phyloP scores from a whole-genome alignment of 2,888 invertebrate genomes.

The Brenthis hecate region DNA sequence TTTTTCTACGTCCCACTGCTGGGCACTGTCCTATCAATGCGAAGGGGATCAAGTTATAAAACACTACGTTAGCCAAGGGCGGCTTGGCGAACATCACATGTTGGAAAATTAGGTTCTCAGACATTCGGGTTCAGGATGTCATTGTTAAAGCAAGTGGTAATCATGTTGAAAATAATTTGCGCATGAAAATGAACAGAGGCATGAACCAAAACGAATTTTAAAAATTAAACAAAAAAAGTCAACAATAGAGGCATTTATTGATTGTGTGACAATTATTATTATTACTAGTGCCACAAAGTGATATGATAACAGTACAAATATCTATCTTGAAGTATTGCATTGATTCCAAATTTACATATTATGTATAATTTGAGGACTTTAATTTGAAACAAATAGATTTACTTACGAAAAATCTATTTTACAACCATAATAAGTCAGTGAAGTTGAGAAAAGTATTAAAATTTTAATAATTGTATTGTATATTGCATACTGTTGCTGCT shows the following conservation, averaged over 20 bases:
- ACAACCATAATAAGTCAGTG: slow-evolving; percentile 1
- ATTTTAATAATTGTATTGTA: background rate
- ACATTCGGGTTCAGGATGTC: too few relatives aligned
- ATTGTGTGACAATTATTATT: slow-evolving; percentile 60
- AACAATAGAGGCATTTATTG: slow-evolving; percentile 56
- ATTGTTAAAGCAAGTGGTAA: too few relatives aligned
- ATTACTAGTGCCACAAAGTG: slow-evolving; percentile 64
- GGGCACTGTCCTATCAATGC: too few relatives aligned
- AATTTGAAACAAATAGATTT: slow-evolving; percentile 6
- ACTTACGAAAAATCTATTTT: slow-evolving; percentile 11
- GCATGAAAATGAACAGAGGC: too few relatives aligned
- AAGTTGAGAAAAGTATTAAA: slow-evolving; percentile 8
- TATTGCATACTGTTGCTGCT: background rate
- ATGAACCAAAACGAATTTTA: background rate
- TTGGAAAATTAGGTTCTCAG: too few relatives aligned
- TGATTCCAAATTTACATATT: slow-evolving; percentile 32
- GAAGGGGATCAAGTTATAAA: too few relatives aligned
- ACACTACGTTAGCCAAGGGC: too few relatives aligned
- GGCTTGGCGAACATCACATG: too few relatives aligned
- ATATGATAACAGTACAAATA: slow-evolving; percentile 54
- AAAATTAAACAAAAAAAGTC: slow-evolving; percentile 48
- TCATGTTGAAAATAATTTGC: too few relatives aligned
- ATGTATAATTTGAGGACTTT: slow-evolving; percentile 6
- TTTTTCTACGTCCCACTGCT: too few relatives aligned
- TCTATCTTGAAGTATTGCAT: slow-evolving; percentile 46